These are phyloP conservation scores for Pseudolaguvia tuberculata DNA, from an alignment of 2,113 vertebrate species.

Conservation along the genomic window DNA sequence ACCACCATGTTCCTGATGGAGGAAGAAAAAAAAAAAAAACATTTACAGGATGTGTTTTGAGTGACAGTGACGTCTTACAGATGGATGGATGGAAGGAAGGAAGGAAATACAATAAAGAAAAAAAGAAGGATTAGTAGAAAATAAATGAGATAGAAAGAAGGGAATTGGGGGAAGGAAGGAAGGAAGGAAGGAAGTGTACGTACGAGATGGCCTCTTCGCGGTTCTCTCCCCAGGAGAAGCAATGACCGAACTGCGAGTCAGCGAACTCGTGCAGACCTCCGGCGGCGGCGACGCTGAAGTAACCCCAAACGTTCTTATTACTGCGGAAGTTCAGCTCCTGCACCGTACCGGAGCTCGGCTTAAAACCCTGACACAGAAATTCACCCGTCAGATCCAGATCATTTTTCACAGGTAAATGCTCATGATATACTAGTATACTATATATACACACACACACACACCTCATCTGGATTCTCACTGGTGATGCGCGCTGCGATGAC, in stretches of 20 bases:
- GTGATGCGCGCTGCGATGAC: slow-evolving; percentile 98
- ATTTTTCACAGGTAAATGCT: not conserved
- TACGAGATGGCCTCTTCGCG: slow-evolving; percentile 98
- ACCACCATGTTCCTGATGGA: slow-evolving; percentile 92
- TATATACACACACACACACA: slow-evolving; percentile 52
- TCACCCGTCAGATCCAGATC: not conserved
- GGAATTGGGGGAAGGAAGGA: too few species aligned
- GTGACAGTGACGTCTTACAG: too few species aligned
- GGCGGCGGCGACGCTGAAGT: slow-evolving; percentile 97
- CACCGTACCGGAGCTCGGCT: slow-evolving; percentile 95
- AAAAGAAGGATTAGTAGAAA: too few species aligned
- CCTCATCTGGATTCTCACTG: slow-evolving; percentile 98
- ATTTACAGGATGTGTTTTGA: too few species aligned
- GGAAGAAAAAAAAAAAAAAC: too few species aligned
- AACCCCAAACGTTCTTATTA: slow-evolving; percentile 98
- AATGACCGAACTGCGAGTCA: slow-evolving; percentile 97
- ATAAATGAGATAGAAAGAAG: too few species aligned
- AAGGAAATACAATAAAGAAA: too few species aligned
- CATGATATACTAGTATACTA: too few species aligned
- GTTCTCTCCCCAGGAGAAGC: slow-evolving; percentile 99
- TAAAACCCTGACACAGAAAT: slow-evolving; percentile 80
- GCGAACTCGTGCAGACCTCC: slow-evolving; percentile 97
- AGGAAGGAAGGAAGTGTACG: slow-evolving; percentile 43
- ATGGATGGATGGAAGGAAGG: too few species aligned
- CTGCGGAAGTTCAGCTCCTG: slow-evolving; percentile 98